Base-by-base conservation (phyloP, 2,888 invertebrate genomes). In the Chymomyza caudatula region DNA sequence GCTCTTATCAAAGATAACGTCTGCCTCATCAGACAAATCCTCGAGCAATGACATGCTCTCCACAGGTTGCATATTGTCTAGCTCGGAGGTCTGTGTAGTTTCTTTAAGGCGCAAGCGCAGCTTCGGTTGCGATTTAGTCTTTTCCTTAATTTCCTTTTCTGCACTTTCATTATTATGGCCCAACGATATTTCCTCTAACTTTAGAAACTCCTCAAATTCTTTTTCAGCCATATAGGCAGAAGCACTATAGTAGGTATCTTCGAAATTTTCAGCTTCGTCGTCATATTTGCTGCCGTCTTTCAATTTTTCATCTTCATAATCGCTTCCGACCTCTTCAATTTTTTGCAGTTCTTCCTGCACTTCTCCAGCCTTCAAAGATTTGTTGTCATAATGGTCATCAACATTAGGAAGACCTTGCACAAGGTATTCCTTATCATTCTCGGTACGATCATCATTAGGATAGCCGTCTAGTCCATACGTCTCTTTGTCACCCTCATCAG, bases 241-340 rank as follows among this genome's bases (percentile, higher is more conserved):
- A 15, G 11, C 55, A 15, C 29, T 29, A n/a, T 19, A 23, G n/a
- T 78, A 78, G 49, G 71, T 84, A 13, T 69, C 82, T 19, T 62
- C 65, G 52, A 44, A 73, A 60, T 53, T 37, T 19, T 64, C 63
- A 13, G 43, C 4, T 17, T 85, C 75, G 2, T 58, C 59, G 2
- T 78, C 47, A 5, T 68, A 73, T 63, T 69, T 42, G 20, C 44
- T 25, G 23, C 43, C 49, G 53, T 53, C 49, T 49, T 55, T 60
- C 54, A 11, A 11, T 56, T 61, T n/a, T 49, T 68, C 60, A 5
- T 69, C 60, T 4, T 63, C 58, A 6, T 60, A 55, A 37, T 69
- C 67, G n/a, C 11, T 53, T 13, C 66, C 65, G 1, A 53, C 52
- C n/a, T 52, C 61, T 5, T 56, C 60, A 4, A 2, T 11, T 11